These are phyloP conservation scores for Protomyctophum bolini DNA, from an alignment of 2,113 vertebrate species.

Conservation along the genomic window DNA sequence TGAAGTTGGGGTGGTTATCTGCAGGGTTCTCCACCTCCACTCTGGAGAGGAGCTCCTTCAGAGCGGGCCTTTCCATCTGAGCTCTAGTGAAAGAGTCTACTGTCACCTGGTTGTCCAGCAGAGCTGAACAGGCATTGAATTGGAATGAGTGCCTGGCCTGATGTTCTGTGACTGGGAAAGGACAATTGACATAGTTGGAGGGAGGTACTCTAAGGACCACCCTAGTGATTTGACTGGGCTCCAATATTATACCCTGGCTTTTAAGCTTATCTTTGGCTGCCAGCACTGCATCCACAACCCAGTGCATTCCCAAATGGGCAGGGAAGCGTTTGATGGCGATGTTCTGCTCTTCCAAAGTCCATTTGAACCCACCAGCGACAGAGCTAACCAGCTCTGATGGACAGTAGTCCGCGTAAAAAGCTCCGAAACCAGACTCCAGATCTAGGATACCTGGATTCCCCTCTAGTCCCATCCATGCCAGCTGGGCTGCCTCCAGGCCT, in stretches of 20 bases:
- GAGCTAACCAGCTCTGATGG: constrained; percentile 72
- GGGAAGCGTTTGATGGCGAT: constrained; percentile 91
- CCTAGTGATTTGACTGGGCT: constrained; percentile 70
- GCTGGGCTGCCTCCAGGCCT: constrained; percentile 86
- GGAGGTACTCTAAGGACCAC: constrained; percentile 84
- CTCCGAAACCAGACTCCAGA: constrained; percentile 83
- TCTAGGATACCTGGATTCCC: constrained; percentile 87
- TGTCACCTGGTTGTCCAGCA: constrained; percentile 82
- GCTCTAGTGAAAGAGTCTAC: constrained; percentile 76
- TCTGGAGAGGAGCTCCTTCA: constrained; percentile 81
- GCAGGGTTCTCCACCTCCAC: constrained; percentile 80
- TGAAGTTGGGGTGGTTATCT: constrained; percentile 88
- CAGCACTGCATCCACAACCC: constrained; percentile 87
- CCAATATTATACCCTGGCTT: constrained; percentile 32
- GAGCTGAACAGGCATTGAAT: constrained; percentile 84
- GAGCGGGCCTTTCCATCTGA: constrained; percentile 68
- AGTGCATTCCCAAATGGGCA: constrained; percentile 91
- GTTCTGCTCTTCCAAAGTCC: constrained; percentile 88
- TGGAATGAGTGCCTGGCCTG: constrained; percentile 95
- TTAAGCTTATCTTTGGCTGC: constrained; percentile 77
- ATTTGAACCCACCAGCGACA: constrained; percentile 71
- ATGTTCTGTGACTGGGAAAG: constrained; percentile 84
- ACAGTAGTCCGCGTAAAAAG: constrained; percentile 88
- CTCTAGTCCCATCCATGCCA: constrained; percentile 85
- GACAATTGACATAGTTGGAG: constrained; percentile 85